A percentile compares a stretch with the other conserved stretches of the same genome.
Evolutionary conservation across 1,140 invertebrate species (phyloP).

Genomic region (Fopius arisanus): DNA sequence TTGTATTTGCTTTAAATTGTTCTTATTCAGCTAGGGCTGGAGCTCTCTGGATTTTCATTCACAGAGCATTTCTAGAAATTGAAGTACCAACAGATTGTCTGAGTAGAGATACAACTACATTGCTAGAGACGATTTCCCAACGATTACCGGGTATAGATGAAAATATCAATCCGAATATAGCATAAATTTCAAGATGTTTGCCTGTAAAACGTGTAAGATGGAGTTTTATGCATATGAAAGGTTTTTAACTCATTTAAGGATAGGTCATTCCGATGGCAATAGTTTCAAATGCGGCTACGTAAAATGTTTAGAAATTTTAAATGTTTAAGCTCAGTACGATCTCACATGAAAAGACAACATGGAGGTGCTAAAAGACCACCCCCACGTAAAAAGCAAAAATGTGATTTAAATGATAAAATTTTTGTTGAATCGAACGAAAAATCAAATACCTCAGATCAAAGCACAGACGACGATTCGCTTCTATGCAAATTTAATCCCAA

Average conservation of each 20-base stretch:
- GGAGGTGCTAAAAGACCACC: not conserved
- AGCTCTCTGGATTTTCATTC: constrained; percentile 25
- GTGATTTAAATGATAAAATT: not conserved
- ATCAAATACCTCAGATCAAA: not conserved
- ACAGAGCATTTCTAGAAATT: constrained; percentile 20
- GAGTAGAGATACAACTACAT: not conserved
- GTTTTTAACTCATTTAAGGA: constrained; percentile 2
- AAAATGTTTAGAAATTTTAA: constrained; percentile 24
- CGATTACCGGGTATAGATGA: not conserved
- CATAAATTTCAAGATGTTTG: constrained; percentile 1
- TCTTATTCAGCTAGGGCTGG: constrained; percentile 11
- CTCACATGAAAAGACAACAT: constrained; percentile 20
- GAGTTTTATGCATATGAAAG: not conserved
- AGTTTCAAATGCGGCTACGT: constrained; percentile 12
- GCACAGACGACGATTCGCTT: not conserved
- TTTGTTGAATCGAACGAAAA: not conserved
- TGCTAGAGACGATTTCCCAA: constrained; percentile 6
- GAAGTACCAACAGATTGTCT: constrained; percentile 5
- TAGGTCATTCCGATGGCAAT: not conserved
- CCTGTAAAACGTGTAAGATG: constrained; percentile 2
- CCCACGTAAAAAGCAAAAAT: not conserved
- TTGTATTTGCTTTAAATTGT: constrained; percentile 23
- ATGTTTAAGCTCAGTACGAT: not conserved
- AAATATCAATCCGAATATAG: not conserved
- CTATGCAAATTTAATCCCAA: not conserved